Percentiles rank a stretch among this genome's conserved stretches.
Conservation (phyloP, 2,888 invertebrate genomes). For the Archips crataeganus region DNA sequence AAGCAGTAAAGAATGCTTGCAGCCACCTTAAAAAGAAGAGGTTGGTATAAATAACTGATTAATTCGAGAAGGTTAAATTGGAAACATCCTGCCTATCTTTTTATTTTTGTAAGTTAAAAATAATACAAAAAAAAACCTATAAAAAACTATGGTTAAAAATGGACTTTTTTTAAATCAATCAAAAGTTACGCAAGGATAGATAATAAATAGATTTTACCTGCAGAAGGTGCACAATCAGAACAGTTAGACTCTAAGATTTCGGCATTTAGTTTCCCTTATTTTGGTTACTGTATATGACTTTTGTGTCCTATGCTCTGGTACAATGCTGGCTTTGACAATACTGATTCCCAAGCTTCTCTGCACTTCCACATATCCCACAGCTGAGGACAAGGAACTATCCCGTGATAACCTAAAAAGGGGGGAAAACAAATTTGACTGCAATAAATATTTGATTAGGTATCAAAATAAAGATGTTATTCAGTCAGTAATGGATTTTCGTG, state of each 20-base stretch:
- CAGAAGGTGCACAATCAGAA: neutral
- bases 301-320: neutral
- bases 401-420: neutral
- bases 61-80: neutral
- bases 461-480: neutral
- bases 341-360: conserved; percentile 9
- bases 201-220: no score
- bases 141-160: no score
- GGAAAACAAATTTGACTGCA: neutral
- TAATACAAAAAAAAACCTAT: no score
- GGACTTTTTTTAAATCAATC: no score
- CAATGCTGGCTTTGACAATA: no score
- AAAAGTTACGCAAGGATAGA: no score
- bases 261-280: neutral
- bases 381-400: neutral
- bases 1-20: conserved; percentile 3
- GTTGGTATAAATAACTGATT: conserved; percentile 4
- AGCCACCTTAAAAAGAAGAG: conserved; percentile 7
- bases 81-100: no score
- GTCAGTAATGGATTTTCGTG: no score
- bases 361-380: conserved; percentile 2
- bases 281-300: neutral
- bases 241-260: neutral
- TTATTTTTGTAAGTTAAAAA: no score
- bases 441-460: conserved; percentile 1